Base-by-base conservation (phyloP, 2,797 vertebrate genomes). In the Momotus momota region DNA sequence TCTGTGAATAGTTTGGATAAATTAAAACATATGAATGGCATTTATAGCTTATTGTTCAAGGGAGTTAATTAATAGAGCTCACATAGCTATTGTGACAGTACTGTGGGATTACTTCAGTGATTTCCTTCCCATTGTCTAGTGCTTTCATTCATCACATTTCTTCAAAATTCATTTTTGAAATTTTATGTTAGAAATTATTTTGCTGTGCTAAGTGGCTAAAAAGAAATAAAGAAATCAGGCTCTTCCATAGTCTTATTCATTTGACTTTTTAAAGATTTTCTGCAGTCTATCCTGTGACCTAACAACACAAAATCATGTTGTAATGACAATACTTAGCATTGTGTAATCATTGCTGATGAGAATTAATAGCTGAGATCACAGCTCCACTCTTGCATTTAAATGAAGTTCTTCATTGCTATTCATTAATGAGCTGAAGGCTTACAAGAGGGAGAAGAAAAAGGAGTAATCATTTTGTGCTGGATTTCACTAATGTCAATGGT, bases 351-450 rank as follows among this genome's bases (percentile, higher is more conserved):
- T 71, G 43, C 22, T 82, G 54, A 90, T 78, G 61, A 86, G 48
- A 93, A 87, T 87, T 92, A 81, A 88, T 89, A 91, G 58, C 62
- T 74, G 52, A 78, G 84, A 92, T 95, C 86, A 75, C 38, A 85
- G 69, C 17, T 91, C 85, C 55, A 66, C 46, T 71, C 29, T 65
- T 84, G 51, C 38, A 70, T 94, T 84, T 86, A 93, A 81, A 38
- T 74, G 25, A 12, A 55, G 45, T 20, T 75, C 21, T 41, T 82
- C 72, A 22, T 57, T 88, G 55, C 7, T 71, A 62, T 80, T 87
- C 52, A 71, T 78, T 78, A 71, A 75, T 55, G 14, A 86, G 14
- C 25, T 66, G 52, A 83, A 86, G 31, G 7, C 6, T 84, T 78
- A 26, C 12, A 65, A 57, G 55, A 80, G 10, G 17, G 5, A 90